A percentile compares a stretch with the other conserved stretches of the same genome.
Evolutionary conservation across 2,797 vertebrate genomes (phyloP).

Genomic region (Xiphorhynchus erythropygius): DNA sequence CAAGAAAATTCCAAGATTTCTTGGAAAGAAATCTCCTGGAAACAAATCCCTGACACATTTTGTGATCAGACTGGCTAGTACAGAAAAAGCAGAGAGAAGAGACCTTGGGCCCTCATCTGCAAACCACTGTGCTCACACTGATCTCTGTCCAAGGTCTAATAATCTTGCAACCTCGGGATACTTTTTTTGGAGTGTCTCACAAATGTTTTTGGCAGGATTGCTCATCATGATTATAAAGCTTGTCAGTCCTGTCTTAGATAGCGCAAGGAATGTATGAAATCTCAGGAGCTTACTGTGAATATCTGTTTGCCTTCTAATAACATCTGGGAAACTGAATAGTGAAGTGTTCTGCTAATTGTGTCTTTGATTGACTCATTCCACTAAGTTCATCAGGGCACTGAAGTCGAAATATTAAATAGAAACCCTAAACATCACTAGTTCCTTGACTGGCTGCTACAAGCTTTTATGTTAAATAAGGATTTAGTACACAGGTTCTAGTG

Average conservation of each 20-base stretch:
- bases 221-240: neutral
- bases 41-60: neutral
- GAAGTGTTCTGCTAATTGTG: neutral
- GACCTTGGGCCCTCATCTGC: neutral
- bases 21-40: neutral
- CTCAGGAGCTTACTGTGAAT: neutral
- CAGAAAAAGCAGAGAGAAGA: neutral
- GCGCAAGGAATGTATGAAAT: neutral
- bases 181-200: neutral
- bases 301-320: neutral
- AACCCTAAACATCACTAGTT: neutral
- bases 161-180: neutral
- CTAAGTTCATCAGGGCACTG: neutral
- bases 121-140: neutral
- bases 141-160: neutral
- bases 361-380: neutral
- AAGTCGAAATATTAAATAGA: neutral
- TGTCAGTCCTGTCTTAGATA: neutral
- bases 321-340: neutral
- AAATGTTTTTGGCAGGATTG: neutral
- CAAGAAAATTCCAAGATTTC: no score
- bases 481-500: neutral
- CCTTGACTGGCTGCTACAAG: neutral
- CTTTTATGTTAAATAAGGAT: neutral
- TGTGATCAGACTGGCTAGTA: neutral